These are phyloP conservation scores for Choristoneura fumiferana DNA, from an alignment of 1,140 invertebrate species.

Conservation along the genomic window DNA sequence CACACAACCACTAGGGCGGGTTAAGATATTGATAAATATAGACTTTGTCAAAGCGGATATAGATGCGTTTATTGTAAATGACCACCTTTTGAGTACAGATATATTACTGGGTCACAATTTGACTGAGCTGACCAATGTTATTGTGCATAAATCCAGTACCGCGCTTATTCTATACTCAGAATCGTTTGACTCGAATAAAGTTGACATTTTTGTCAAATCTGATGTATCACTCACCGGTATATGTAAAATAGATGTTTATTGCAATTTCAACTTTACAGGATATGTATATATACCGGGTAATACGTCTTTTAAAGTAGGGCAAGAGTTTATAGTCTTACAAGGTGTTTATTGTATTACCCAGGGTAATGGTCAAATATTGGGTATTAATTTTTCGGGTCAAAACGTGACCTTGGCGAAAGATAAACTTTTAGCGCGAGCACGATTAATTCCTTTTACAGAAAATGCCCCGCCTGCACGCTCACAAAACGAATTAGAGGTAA, in stretches of 20 bases:
- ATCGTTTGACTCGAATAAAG: not conserved
- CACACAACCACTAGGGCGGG: conserved; percentile 7
- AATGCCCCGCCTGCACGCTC: no score
- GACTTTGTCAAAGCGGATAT: conserved; percentile 16
- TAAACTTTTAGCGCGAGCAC: not conserved
- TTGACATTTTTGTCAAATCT: not conserved
- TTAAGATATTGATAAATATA: not conserved
- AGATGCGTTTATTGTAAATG: conserved; percentile 7
- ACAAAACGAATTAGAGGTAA: no score
- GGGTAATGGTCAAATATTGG: not conserved
- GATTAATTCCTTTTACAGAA: no score
- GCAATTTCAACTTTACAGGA: not conserved
- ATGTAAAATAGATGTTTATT: not conserved
- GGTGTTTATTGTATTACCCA: conserved; percentile 1
- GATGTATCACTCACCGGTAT: not conserved
- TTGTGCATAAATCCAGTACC: conserved; percentile 13
- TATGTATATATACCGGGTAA: not conserved
- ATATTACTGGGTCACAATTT: conserved; percentile 16
- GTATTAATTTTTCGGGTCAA: not conserved
- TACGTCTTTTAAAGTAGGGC: not conserved
- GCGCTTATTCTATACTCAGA: not conserved
- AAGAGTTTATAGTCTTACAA: not conserved
- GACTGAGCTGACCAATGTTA: conserved; percentile 8
- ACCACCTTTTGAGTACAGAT: conserved; percentile 5
- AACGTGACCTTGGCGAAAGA: not conserved